Evolutionary conservation across 2,888 invertebrate genomes (phyloP).

Genomic region (Trachelus iudaicus): DNA sequence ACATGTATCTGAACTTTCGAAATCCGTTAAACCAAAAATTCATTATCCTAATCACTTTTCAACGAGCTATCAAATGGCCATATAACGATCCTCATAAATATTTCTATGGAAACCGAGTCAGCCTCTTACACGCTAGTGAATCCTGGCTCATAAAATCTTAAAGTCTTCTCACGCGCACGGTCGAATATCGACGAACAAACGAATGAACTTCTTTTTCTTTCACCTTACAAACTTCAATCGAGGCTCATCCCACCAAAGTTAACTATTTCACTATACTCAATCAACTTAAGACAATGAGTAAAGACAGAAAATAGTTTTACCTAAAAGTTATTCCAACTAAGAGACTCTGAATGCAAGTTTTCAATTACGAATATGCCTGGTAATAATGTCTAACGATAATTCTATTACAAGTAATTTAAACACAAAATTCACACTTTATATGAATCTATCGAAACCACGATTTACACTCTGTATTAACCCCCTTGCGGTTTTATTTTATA

Average conservation of each 20-base stretch:
- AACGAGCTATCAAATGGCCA: slow-evolving; percentile 15
- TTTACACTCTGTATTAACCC: background rate
- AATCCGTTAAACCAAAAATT: background rate
- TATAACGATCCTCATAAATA: slow-evolving; percentile 15
- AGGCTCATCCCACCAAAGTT: background rate
- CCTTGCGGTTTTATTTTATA: no score
- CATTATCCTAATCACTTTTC: slow-evolving; percentile 11
- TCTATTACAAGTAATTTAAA: background rate
- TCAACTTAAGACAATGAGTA: background rate
- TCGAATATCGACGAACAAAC: background rate
- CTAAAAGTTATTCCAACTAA: background rate
- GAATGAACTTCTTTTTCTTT: background rate
- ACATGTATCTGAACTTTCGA: background rate
- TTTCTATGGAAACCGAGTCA: slow-evolving; percentile 6
- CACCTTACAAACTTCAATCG: background rate
- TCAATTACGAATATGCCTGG: background rate
- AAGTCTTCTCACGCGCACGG: background rate
- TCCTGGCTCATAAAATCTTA: background rate
- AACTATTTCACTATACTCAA: background rate
- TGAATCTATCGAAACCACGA: background rate
- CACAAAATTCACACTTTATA: background rate
- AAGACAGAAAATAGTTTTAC: background rate
- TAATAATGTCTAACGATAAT: background rate
- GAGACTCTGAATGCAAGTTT: background rate
- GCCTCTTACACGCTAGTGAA: slow-evolving; percentile 9